Base-by-base conservation (phyloP, 35 echinoderm and acorn worm species). In the Lytechinus variegatus region DNA sequence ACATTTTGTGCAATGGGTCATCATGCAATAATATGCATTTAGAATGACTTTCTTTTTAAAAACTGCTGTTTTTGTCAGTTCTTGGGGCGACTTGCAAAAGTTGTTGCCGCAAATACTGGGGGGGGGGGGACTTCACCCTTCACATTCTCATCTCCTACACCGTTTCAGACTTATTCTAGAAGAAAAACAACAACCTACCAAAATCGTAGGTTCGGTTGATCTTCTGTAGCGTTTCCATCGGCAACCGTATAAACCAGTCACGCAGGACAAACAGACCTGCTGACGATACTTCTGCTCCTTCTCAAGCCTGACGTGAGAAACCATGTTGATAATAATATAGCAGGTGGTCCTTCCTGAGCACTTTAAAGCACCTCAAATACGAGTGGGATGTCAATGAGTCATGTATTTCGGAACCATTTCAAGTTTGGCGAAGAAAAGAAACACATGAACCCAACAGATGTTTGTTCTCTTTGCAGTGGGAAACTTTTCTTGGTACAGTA, bases 141-240 rank as follows among this genome's bases (percentile, higher is more conserved):
- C 33, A 44, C 2, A 2, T 60, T 60, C 8, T 3, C 8, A 6
- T 12, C 16, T 60, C 10, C 16, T 60, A 10, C 57, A 60, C 16
- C 16, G 16, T 24, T 79, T 79, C 88, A 90, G 11, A 54, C 33
- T 10, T 90, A 33, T 90, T 90, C 9, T 13, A 54, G n/a, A 90
- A 33, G 29, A 90, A 13, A 90, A 13, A 90, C 52, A 19, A 19
- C 3, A 60, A 66, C 97, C 94, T 95, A 99, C 98, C 88, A 95
- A 87, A 54, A 96, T 97, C 4, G 98, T 97, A 27, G 98, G 96
- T 87, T 97, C 98, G 28, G 97, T 99, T 9, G 98, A 99, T 53
- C 97, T 19, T 56, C 94, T 92, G 89, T 99, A 99, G 87, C 98
- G 89, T 90, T 99, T 99, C 98, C 98, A 99, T 86, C 98, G 94